Evolutionary conservation across 2,888 invertebrate species (phyloP).

Genomic region (Epistrophe grossulariae): DNA sequence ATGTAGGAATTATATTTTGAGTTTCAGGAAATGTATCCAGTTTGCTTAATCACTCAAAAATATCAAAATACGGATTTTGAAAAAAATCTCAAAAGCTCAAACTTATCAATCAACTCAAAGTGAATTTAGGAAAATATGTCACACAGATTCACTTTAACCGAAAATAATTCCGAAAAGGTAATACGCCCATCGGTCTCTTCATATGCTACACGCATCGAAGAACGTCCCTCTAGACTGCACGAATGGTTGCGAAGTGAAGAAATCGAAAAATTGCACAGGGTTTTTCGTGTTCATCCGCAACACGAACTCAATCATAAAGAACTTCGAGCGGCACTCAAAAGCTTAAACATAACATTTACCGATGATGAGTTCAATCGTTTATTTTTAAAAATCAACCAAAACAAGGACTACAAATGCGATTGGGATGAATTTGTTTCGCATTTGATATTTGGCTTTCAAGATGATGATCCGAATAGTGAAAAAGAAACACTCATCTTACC

Average conservation of each 20-base stretch:
- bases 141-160: constrained; percentile 49
- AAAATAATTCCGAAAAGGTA: constrained; percentile 47
- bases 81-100: not conserved
- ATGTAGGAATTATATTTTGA: no score
- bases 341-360: constrained; percentile 78
- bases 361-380: constrained; percentile 87
- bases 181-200: constrained; percentile 78
- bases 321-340: constrained; percentile 78
- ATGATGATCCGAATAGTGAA: constrained; percentile 87
- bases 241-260: constrained; percentile 80
- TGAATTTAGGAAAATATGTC: constrained; percentile 46
- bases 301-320: constrained; percentile 78
- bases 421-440: constrained; percentile 93
- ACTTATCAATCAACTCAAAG: not conserved
- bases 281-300: constrained; percentile 77
- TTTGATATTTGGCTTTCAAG: constrained; percentile 89
- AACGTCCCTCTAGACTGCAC: constrained; percentile 80
- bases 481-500: constrained; percentile 87
- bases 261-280: constrained; percentile 78
- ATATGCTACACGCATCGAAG: constrained; percentile 73
- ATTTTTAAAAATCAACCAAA: constrained; percentile 87
- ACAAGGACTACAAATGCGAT: constrained; percentile 85
- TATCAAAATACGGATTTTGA: not conserved
- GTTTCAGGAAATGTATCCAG: no score
- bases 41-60: no score